A percentile compares a stretch with the other conserved stretches of the same genome.
These are phyloP conservation scores for Cephus sareptanus DNA, from an alignment of 2,888 invertebrate genomes.

Conservation along the genomic window DNA sequence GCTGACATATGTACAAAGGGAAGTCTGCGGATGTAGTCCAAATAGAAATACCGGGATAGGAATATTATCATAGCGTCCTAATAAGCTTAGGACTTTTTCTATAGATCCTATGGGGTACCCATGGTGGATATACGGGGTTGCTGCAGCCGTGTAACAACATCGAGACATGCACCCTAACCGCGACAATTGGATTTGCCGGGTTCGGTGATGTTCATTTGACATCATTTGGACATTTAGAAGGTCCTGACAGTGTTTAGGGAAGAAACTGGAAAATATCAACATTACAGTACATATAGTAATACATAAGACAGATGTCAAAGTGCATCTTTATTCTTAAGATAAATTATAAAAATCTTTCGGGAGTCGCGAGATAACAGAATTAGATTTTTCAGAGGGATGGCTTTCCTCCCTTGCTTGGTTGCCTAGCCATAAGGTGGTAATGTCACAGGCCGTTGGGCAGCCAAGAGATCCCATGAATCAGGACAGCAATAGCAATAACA, in stretches of 20 bases:
- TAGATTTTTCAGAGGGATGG: conserved; percentile 13
- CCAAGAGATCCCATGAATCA: conserved; percentile 57
- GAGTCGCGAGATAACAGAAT: background rate
- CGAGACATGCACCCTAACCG: conserved; percentile 29
- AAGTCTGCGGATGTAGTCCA: conserved; percentile 30
- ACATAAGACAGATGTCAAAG: background rate
- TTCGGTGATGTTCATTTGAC: conserved; percentile 63
- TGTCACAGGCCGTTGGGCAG: conserved; percentile 61
- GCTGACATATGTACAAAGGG: conserved; percentile 38
- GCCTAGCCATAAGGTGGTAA: conserved; percentile 55
- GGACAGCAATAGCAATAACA: conserved; percentile 29
- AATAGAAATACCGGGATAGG: conserved; percentile 43
- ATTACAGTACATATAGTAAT: background rate
- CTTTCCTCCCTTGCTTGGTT: background rate
- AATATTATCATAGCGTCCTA: conserved; percentile 59
- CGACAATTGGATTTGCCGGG: conserved; percentile 59
- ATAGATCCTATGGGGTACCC: conserved; percentile 28
- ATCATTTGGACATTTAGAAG: conserved; percentile 56
- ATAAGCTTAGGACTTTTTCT: conserved; percentile 53
- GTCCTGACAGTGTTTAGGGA: background rate
- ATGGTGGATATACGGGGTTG: conserved; percentile 19
- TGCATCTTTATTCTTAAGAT: background rate
- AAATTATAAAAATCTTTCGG: background rate
- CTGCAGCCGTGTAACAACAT: conserved; percentile 37
- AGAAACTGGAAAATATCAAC: background rate